These are phyloP conservation scores for Drosophila arawakana DNA, from an alignment of 1,140 invertebrate species.

Conservation along the genomic window DNA sequence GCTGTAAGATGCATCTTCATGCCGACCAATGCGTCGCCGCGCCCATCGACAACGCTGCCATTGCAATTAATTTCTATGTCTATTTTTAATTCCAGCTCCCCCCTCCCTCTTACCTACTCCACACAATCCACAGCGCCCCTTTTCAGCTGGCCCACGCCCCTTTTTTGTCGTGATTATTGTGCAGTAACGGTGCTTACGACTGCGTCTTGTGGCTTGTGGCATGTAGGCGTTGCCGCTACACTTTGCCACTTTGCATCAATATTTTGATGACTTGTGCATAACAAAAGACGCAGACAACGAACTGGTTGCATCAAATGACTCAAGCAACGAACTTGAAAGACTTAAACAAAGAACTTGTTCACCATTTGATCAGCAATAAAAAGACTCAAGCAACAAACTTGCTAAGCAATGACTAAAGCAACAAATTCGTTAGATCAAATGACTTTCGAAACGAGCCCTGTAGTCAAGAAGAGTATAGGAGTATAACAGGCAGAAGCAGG, in stretches of 20 bases:
- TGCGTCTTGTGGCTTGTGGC: background rate
- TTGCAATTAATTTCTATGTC: slow-evolving; percentile 75
- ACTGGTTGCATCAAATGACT: slow-evolving; percentile 7
- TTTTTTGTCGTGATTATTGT: slow-evolving; percentile 52
- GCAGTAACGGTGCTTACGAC: slow-evolving; percentile 37
- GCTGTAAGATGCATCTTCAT: slow-evolving; percentile 54
- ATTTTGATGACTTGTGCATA: slow-evolving; percentile 24
- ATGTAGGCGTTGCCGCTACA: slow-evolving; percentile 11
- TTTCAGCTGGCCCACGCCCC: background rate
- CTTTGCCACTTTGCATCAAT: slow-evolving; percentile 25
- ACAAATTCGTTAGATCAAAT: slow-evolving; percentile 41
- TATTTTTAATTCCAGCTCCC: slow-evolving; percentile 58
- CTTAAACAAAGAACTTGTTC: slow-evolving; percentile 63
- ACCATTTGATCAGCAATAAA: background rate
- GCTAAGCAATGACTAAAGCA: slow-evolving; percentile 56
- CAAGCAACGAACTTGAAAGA: slow-evolving; percentile 38
- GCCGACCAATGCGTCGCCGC: slow-evolving; percentile 47
- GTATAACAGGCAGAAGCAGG: too few species aligned
- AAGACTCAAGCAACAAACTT: slow-evolving; percentile 21
- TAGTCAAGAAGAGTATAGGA: too few species aligned
- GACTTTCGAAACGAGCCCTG: background rate
- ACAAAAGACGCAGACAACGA: slow-evolving; percentile 12
- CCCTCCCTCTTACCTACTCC: background rate
- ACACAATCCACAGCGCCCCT: too few species aligned
- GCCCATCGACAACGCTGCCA: slow-evolving; percentile 47